A percentile compares a stretch with the other conserved stretches of the same genome.
These are phyloP conservation scores for Wasmannia auropunctata DNA, from an alignment of 1,140 invertebrate genomes.

Conservation along the genomic window DNA sequence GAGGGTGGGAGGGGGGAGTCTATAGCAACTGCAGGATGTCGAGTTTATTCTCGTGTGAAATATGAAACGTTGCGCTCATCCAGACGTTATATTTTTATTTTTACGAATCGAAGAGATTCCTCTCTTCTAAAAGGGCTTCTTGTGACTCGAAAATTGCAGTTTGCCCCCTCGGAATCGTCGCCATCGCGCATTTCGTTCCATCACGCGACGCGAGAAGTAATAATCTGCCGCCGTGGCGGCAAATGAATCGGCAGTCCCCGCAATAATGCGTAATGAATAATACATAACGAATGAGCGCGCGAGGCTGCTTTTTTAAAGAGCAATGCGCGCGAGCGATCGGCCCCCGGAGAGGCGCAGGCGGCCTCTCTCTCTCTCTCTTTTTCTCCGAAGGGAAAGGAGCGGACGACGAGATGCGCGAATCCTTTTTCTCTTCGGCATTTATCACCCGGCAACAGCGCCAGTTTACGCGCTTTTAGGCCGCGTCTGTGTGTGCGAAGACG, in stretches of 20 bases:
- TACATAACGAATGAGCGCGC: constrained; percentile 42
- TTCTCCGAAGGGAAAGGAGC: not conserved
- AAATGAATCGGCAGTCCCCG: constrained; percentile 35
- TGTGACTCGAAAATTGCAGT: not conserved
- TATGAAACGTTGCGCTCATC: not conserved
- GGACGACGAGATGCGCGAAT: constrained; percentile 63
- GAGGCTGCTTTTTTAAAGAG: constrained; percentile 17
- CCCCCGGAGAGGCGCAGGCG: not conserved
- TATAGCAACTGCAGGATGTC: not conserved
- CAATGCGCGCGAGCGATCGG: not conserved
- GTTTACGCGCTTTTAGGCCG: constrained; percentile 70
- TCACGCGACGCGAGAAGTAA: constrained; percentile 23
- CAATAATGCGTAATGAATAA: constrained; percentile 52
- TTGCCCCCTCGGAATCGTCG: not conserved
- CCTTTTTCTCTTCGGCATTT: constrained; percentile 65
- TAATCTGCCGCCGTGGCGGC: constrained; percentile 35
- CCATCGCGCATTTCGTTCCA: not conserved
- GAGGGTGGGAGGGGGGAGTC: not conserved
- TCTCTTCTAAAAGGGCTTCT: not conserved
- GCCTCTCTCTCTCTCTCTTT: no score
- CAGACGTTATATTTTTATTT: not conserved
- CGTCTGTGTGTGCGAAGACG: constrained; percentile 39
- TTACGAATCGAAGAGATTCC: not conserved
- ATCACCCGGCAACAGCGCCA: constrained; percentile 66
- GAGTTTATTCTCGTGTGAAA: not conserved